Percentiles rank a stretch among this genome's conserved stretches.
Conservation (phyloP, 1,140 invertebrate species). For the Polypedilum pembai region DNA sequence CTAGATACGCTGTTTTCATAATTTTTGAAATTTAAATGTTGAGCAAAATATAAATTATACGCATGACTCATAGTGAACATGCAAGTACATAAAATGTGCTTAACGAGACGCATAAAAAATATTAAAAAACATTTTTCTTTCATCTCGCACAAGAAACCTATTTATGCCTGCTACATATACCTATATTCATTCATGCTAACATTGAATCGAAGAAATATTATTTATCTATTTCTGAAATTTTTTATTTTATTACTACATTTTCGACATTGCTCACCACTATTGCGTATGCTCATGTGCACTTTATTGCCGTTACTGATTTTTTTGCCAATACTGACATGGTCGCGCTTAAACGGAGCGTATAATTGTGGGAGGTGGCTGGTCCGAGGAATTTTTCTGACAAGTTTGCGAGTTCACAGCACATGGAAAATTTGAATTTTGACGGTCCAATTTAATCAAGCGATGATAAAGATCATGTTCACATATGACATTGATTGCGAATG, state of each 20-base stretch:
- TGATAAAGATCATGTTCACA: neutral
- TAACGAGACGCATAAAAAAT: no score
- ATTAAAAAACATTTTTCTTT: no score
- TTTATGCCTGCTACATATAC: neutral
- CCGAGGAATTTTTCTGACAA: neutral
- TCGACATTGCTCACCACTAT: neutral
- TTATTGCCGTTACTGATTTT: conserved; percentile 8
- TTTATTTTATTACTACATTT: neutral
- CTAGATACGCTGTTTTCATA: no score
- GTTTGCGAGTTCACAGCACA: neutral
- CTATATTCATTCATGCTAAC: neutral
- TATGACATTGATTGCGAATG: neutral
- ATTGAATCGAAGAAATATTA: neutral
- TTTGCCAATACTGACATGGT: neutral
- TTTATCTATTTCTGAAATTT: neutral
- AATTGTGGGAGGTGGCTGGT: neutral
- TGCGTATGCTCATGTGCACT: neutral
- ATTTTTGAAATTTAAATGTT: no score
- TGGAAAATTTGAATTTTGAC: neutral
- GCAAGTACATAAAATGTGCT: no score
- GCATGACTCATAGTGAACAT: no score
- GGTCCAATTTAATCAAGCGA: neutral
- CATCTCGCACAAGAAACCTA: neutral
- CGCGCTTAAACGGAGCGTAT: neutral
- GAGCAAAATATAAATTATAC: no score